Conservation (phyloP, 2,113 vertebrate genomes). For the Leucosticte australis region DNA sequence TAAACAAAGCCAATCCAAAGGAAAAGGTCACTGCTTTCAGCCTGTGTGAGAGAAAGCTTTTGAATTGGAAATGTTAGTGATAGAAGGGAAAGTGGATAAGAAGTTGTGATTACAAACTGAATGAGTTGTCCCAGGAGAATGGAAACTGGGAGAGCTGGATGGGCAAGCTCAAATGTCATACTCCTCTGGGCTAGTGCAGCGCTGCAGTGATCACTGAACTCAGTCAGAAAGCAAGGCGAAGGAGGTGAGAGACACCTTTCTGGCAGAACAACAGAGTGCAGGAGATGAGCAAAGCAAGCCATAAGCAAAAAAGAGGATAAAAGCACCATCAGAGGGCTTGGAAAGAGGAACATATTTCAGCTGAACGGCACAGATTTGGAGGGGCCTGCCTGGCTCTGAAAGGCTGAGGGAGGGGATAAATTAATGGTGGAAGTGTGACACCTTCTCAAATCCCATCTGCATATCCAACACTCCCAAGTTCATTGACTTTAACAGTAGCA, state of each 20-base stretch:
- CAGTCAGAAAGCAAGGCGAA: rapidly evolving
- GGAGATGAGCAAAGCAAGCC: not conserved
- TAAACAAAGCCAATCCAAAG: constrained; percentile 7
- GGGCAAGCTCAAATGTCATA: rapidly evolving
- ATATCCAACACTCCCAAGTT: not conserved
- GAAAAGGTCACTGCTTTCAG: constrained; percentile 31
- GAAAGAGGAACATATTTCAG: not conserved
- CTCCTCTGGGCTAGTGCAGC: not conserved
- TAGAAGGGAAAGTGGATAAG: not conserved
- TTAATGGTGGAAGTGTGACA: rapidly evolving
- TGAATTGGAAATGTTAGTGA: not conserved
- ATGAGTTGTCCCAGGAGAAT: not conserved
- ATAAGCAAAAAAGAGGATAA: not conserved
- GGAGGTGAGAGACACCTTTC: not conserved
- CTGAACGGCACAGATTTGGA: not conserved
- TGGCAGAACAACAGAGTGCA: not conserved
- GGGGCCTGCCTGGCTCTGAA: not conserved
- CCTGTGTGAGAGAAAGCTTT: not conserved
- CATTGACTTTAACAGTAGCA: not conserved
- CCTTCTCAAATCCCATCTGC: not conserved
- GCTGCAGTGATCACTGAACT: not conserved
- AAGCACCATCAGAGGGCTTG: not conserved
- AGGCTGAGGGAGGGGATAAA: not conserved
- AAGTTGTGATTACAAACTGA: not conserved
- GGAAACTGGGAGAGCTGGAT: not conserved